These are phyloP conservation scores for Erannis defoliaria DNA, from an alignment of 2,888 invertebrate species.

Conservation along the genomic window DNA sequence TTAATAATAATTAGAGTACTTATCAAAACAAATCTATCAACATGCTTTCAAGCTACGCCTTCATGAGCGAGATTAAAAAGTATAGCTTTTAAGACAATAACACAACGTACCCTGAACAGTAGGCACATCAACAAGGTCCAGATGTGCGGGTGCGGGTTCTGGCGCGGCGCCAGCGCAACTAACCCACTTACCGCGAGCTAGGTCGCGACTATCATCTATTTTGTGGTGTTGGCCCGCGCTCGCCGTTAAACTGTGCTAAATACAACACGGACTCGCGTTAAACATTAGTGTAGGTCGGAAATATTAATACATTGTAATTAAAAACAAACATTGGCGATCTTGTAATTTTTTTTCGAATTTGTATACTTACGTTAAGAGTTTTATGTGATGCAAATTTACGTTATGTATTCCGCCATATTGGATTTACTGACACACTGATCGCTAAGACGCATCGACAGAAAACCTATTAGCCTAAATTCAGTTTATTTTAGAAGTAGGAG, in stretches of 20 bases:
- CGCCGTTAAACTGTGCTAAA: not conserved
- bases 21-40: not conserved
- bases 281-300: not conserved
- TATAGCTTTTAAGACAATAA: not conserved
- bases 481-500: no score
- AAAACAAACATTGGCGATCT: not conserved
- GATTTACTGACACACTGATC: no score
- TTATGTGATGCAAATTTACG: no score
- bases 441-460: no score
- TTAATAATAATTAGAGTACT: no score
- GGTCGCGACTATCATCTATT: not conserved
- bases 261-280: not conserved
- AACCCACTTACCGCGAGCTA: slow-evolving; percentile 22
- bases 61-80: not conserved
- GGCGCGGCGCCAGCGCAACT: slow-evolving; percentile 39
- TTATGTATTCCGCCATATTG: no score
- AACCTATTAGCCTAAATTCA: no score
- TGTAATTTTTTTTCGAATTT: no score
- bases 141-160: slow-evolving; percentile 37
- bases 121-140: slow-evolving; percentile 35
- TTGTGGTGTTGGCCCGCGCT: slow-evolving; percentile 28
- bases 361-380: no score
- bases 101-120: not conserved
- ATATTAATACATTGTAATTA: no score
- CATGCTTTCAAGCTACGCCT: not conserved